A percentile compares a stretch with the other conserved stretches of the same genome.
phyloP scores from a whole-genome alignment of 2,888 invertebrate genomes.

The Sepiola atlantica region DNA sequence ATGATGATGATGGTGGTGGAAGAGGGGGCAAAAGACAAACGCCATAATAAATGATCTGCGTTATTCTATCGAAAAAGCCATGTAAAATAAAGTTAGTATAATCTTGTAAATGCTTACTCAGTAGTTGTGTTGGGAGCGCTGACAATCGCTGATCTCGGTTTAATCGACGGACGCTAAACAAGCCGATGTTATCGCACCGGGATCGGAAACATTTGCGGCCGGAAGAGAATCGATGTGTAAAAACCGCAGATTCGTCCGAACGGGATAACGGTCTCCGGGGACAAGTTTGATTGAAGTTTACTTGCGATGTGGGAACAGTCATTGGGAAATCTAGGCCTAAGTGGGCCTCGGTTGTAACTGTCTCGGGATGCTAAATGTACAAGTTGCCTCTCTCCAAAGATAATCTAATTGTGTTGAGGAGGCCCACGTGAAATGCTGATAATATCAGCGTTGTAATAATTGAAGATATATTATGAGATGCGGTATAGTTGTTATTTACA shows the following conservation, averaged over 20 bases:
- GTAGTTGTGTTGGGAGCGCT: constrained; percentile 13
- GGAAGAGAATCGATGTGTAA: background rate
- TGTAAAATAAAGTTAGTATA: background rate
- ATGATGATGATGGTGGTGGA: background rate
- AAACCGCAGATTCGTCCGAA: background rate
- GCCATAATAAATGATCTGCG: background rate
- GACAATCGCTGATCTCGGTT: background rate
- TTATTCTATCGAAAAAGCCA: background rate
- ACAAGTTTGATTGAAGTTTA: background rate
- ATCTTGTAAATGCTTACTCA: background rate
- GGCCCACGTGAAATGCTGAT: background rate
- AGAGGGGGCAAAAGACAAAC: background rate
- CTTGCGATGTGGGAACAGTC: background rate
- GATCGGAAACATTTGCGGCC: background rate
- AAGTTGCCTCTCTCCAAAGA: background rate
- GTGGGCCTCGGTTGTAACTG: background rate
- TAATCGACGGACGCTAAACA: background rate
- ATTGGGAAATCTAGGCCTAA: background rate
- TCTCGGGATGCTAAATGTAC: background rate
- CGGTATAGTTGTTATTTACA: too few relatives aligned
- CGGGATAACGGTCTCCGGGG: background rate
- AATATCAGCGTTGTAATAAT: background rate
- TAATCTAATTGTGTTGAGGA: background rate
- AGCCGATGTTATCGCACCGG: background rate
- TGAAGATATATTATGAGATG: background rate